These are phyloP conservation scores for Lasioglossum zephyrum DNA, from an alignment of 2,888 invertebrate genomes.

Conservation along the genomic window DNA sequence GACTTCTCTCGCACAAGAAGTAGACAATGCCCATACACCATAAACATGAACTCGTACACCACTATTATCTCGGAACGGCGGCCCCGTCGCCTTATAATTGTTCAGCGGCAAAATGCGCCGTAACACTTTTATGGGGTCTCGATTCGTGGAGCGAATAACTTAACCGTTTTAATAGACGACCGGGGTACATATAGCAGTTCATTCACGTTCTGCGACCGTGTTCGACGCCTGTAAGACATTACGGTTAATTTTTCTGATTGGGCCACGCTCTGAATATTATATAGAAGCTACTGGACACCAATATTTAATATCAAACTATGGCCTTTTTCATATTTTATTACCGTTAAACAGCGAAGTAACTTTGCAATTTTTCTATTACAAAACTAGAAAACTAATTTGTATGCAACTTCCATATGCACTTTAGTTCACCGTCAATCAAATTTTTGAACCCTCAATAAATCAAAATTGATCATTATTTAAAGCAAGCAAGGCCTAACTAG, in stretches of 20 bases:
- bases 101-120: slow-evolving; percentile 46
- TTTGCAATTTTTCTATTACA: background rate
- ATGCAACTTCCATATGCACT: too few relatives aligned
- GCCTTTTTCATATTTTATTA: background rate
- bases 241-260: slow-evolving; percentile 32
- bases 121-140: slow-evolving; percentile 64
- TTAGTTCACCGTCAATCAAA: background rate
- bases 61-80: slow-evolving; percentile 53
- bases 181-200: slow-evolving; percentile 39
- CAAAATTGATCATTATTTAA: background rate
- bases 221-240: slow-evolving; percentile 38
- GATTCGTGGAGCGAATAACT: slow-evolving; percentile 69
- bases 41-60: slow-evolving; percentile 46
- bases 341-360: background rate
- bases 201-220: slow-evolving; percentile 58
- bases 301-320: background rate
- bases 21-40: slow-evolving; percentile 48
- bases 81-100: slow-evolving; percentile 55
- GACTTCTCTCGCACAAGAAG: slow-evolving; percentile 43
- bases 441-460: background rate
- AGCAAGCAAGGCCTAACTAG: background rate
- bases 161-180: slow-evolving; percentile 41
- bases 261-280: background rate
- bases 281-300: background rate
- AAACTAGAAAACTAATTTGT: too few relatives aligned